phyloP scores from a whole-genome alignment of 1,140 invertebrate species.

The Bradynema listronoti region DNA sequence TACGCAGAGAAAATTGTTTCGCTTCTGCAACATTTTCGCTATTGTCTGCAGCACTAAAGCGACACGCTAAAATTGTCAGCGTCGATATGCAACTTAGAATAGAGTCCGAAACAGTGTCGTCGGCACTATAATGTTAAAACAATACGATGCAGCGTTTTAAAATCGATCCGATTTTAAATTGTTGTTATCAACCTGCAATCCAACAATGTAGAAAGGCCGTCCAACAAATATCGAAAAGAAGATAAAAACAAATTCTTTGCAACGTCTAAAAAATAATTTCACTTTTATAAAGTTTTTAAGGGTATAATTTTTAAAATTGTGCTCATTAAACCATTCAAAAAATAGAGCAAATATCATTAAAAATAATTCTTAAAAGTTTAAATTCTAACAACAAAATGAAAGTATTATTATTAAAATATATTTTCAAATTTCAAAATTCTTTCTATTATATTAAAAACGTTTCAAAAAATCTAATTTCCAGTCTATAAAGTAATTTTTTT shows the following conservation, averaged over 20 bases:
- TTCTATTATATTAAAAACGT: too few relatives aligned
- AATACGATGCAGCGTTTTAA: constrained; percentile 1
- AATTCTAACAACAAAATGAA: too few relatives aligned
- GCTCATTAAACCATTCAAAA: too few relatives aligned
- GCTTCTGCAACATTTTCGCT: constrained; percentile 61
- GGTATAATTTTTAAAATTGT: too few relatives aligned
- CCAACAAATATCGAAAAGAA: constrained; percentile 85
- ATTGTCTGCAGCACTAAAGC: constrained; percentile 68
- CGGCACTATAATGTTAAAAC: constrained; percentile 66
- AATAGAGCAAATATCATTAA: constrained; percentile 11
- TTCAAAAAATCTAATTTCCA: too few relatives aligned
- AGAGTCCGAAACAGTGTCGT: constrained; percentile 78
- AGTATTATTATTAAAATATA: too few relatives aligned
- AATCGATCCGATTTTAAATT: background rate
- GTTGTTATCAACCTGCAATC: constrained; percentile 71
- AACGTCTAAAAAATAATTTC: constrained; percentile 64
- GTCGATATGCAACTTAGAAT: constrained; percentile 82
- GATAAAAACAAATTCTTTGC: constrained; percentile 75
- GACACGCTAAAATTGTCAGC: constrained; percentile 73
- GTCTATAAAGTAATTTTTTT: too few relatives aligned
- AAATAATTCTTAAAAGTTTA: too few relatives aligned
- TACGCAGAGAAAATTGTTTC: constrained; percentile 82
- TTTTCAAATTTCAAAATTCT: too few relatives aligned
- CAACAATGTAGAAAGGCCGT: constrained; percentile 79
- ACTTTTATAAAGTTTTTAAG: too few relatives aligned